Evolutionary conservation across 2,888 invertebrate genomes (phyloP), one percentile per base, ranked within the genome.

Genomic region (Cantharis rufa): DNA sequence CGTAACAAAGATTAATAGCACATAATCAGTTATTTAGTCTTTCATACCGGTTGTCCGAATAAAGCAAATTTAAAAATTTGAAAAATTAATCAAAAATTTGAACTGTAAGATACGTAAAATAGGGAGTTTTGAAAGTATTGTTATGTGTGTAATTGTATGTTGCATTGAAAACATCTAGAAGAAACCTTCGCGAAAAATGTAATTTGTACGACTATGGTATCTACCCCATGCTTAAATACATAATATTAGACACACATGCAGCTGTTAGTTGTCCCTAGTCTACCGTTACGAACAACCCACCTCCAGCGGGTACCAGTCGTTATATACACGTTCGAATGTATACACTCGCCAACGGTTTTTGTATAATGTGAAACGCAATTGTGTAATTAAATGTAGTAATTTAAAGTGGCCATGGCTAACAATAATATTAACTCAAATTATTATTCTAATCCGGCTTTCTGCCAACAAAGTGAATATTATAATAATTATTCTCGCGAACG

Each of bases 401-500:
- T 16, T 24, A 48, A 16, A 16, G 15, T 71, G 73, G 15, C n/a
- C 15, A 85, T 85, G 85, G 83, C 83, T 28, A 77, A 24, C 9
- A 24, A 78, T 66, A 75, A 76, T 48, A 62, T 69, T 64, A 79
- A 83, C 27, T 80, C 82, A 68, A 91, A 92, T 86, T 93, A 93
- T 83, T 95, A 95, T 84, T 93, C 93, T 7, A 95, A 95, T 85
- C 94, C 94, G 72, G 94, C 94, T 0, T 95, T 95, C 85, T 94
- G 94, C 85, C 92, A 93, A 27, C 93, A 94, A 87, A 94, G 94
- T 85, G 95, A 95, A 84, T 92, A 90, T 81, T 90, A 90, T 81
- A 88, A 85, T 88, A 80, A 83, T 89, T 28, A 90, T 84, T 15
- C 15, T 21, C 71, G 32, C n/a, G 74, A 75, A 63, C 76, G 77